phyloP scores from a whole-genome alignment of 1,140 invertebrate genomes.

The Hypothenemus hampei region DNA sequence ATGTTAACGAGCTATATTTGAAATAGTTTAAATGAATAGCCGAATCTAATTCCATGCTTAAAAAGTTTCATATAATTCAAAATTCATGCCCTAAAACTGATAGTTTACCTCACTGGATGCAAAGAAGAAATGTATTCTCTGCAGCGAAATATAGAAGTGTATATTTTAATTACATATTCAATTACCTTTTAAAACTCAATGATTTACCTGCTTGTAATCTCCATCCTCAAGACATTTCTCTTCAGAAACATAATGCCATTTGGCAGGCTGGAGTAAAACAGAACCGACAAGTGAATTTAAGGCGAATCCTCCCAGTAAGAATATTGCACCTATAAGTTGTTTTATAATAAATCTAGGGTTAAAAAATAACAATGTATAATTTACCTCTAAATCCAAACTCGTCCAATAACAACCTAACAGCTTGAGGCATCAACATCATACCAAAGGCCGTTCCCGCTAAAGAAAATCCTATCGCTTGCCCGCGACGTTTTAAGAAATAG shows the following conservation, averaged over 20 bases:
- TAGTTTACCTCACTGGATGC: conserved; percentile 42
- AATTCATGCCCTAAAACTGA: conserved; percentile 4
- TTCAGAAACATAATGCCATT: conserved; percentile 59
- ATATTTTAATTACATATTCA: background rate
- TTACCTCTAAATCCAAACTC: conserved; percentile 53
- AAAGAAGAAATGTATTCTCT: conserved; percentile 44
- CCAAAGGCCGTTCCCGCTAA: conserved; percentile 71
- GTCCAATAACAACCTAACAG: conserved; percentile 56
- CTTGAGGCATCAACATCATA: conserved; percentile 69
- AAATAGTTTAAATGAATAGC: too few relatives aligned
- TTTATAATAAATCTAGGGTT: background rate
- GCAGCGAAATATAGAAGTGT: conserved; percentile 33
- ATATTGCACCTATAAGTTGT: conserved; percentile 51
- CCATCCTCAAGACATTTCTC: conserved; percentile 49
- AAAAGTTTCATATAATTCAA: too few relatives aligned
- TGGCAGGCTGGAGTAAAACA: conserved; percentile 60
- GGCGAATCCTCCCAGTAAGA: conserved; percentile 60
- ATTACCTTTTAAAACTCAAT: background rate
- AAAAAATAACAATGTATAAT: background rate
- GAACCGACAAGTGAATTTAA: conserved; percentile 63
- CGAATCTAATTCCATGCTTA: too few relatives aligned
- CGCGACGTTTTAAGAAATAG: conserved; percentile 67
- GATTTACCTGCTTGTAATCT: conserved; percentile 41
- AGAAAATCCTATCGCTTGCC: conserved; percentile 69
- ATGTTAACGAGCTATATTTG: too few relatives aligned